phyloP scores from a whole-genome alignment of 1,140 invertebrate species.

The Choristoneura fumiferana region DNA sequence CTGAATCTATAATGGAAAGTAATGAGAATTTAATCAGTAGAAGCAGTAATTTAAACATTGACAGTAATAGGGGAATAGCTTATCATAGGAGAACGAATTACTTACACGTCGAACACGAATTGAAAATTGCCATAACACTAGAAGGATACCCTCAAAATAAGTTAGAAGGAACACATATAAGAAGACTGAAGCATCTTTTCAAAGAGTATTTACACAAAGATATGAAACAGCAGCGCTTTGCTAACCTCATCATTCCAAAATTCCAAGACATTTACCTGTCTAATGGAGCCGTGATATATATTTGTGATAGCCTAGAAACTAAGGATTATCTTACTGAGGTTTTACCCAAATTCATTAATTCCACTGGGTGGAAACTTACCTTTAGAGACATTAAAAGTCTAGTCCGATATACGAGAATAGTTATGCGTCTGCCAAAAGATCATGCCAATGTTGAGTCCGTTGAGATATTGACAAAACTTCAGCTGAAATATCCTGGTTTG shows the following conservation, averaged over 20 bases:
- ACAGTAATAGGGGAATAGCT: slow-evolving; percentile 60
- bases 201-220: slow-evolving; percentile 65
- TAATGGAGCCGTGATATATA: slow-evolving; percentile 66
- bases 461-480: slow-evolving; percentile 48
- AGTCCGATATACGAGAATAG: slow-evolving; percentile 61
- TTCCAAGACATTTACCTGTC: slow-evolving; percentile 65
- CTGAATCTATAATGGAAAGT: slow-evolving; percentile 52
- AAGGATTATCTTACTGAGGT: slow-evolving; percentile 61
- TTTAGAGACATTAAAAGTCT: slow-evolving; percentile 56
- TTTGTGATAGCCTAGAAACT: slow-evolving; percentile 69
- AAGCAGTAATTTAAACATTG: slow-evolving; percentile 55
- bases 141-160: slow-evolving; percentile 65
- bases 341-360: slow-evolving; percentile 56
- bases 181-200: slow-evolving; percentile 55
- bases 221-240: slow-evolving; percentile 55
- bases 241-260: slow-evolving; percentile 58
- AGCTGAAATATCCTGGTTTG: slow-evolving; percentile 47
- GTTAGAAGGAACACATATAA: slow-evolving; percentile 59
- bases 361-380: slow-evolving; percentile 55
- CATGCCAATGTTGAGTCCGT: slow-evolving; percentile 50
- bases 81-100: slow-evolving; percentile 70
- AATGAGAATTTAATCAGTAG: slow-evolving; percentile 48
- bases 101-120: slow-evolving; percentile 58
- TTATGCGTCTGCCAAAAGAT: slow-evolving; percentile 55
- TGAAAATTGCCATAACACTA: slow-evolving; percentile 60